Evolutionary conservation across 2,797 vertebrate genomes (phyloP).

Genomic region (Leptoclinus maculatus): DNA sequence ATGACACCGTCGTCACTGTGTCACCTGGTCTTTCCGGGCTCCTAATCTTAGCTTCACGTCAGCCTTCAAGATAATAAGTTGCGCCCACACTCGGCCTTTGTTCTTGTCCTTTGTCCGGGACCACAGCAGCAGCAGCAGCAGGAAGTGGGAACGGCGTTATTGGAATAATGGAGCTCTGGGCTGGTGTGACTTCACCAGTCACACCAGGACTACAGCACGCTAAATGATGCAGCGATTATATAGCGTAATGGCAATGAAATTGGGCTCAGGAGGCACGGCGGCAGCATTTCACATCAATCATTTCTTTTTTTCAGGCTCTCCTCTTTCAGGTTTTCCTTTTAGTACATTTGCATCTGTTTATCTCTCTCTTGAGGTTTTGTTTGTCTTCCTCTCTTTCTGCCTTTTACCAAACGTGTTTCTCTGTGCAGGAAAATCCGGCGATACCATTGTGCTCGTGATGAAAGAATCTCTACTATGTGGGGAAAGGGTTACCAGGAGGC

Average conservation of each 20-base stretch:
- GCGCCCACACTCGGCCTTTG: constrained; percentile 63
- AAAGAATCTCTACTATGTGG: neutral
- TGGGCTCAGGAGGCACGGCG: constrained; percentile 52
- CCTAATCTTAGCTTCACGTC: constrained; percentile 22
- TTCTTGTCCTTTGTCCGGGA: constrained; percentile 59
- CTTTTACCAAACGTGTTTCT: neutral
- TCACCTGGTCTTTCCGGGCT: constrained; percentile 17
- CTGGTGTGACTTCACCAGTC: constrained; percentile 48
- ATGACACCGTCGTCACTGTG: neutral
- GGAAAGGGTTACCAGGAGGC: neutral
- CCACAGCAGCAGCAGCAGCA: constrained; percentile 20
- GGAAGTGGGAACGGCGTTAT: constrained; percentile 31
- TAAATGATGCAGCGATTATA: constrained; percentile 68
- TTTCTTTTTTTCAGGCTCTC: constrained; percentile 35
- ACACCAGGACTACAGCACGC: constrained; percentile 37
- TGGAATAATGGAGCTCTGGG: constrained; percentile 53
- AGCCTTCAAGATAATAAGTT: constrained; percentile 49
- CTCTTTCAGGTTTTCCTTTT: constrained; percentile 23
- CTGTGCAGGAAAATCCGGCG: neutral
- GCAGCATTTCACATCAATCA: constrained; percentile 69
- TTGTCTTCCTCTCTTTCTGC: neutral
- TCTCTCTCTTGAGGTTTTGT: neutral
- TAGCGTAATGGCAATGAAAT: constrained; percentile 73
- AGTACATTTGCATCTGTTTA: constrained; percentile 27
- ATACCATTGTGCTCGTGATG: constrained; percentile 13